These are phyloP conservation scores for Diacarnus erythraeanus DNA, from an alignment of 37 sponge, comb jelly and placozoan genomes.

Conservation along the genomic window DNA sequence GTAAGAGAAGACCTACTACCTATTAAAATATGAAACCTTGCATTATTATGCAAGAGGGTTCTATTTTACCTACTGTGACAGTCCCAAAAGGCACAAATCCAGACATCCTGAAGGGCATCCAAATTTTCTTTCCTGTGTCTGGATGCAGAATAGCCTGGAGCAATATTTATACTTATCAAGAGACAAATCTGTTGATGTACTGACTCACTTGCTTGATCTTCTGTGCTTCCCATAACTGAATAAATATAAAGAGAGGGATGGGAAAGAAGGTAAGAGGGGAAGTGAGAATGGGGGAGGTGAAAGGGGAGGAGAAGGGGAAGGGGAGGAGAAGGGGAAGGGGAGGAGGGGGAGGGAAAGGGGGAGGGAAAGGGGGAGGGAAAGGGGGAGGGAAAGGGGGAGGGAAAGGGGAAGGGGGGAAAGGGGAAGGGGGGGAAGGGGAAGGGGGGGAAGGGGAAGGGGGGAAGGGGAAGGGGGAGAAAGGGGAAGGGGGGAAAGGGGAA, in stretches of 20 bases:
- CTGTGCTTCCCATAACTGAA: conserved; percentile 88
- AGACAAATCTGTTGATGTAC: neutral
- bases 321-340: too few relatives aligned
- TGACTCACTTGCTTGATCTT: conserved; percentile 81
- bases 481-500: too few relatives aligned
- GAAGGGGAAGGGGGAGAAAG: too few relatives aligned
- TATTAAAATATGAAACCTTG: conserved; percentile 1
- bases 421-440: too few relatives aligned
- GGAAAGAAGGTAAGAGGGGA: too few relatives aligned
- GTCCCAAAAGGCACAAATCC: conserved; percentile 92
- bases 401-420: too few relatives aligned
- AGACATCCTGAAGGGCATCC: conserved; percentile 87
- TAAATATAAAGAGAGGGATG: neutral
- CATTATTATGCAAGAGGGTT: neutral
- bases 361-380: too few relatives aligned
- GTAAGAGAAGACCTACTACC: conserved; percentile 83
- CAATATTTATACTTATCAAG: neutral
- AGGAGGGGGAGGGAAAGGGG: too few relatives aligned
- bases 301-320: too few relatives aligned
- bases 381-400: too few relatives aligned
- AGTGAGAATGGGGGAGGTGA: too few relatives aligned
- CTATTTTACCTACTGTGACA: conserved; percentile 46
- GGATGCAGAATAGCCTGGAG: conserved; percentile 88
- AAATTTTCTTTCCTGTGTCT: conserved; percentile 81
- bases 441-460: too few relatives aligned